Conservation (phyloP, 2,113 vertebrate genomes). For the Stigmatopora argus region DNA sequence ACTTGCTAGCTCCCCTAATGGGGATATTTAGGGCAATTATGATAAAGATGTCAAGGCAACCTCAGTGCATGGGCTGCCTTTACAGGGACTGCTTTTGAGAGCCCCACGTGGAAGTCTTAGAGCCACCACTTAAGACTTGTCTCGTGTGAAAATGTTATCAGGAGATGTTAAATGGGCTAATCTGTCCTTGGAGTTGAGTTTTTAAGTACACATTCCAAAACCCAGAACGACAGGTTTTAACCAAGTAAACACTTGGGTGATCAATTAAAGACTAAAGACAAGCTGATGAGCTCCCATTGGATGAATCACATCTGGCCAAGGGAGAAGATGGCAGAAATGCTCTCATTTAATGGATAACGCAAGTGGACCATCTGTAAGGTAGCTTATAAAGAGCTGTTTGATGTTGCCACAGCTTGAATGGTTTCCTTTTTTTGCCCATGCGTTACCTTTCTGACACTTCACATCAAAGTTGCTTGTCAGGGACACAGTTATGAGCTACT, state of each 20-base stretch:
- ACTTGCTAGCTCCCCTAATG: slow-evolving; percentile 65
- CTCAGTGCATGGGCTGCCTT: slow-evolving; percentile 55
- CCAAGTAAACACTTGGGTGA: slow-evolving; percentile 56
- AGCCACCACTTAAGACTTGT: slow-evolving; percentile 59
- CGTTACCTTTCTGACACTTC: slow-evolving; percentile 41
- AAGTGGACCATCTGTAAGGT: slow-evolving; percentile 71
- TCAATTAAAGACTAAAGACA: slow-evolving; percentile 54
- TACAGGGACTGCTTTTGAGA: slow-evolving; percentile 52
- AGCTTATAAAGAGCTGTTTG: slow-evolving; percentile 75
- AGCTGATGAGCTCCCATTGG: slow-evolving; percentile 44
- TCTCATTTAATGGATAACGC: slow-evolving; percentile 67
- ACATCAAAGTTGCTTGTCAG: slow-evolving; percentile 76
- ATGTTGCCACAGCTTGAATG: slow-evolving; percentile 78
- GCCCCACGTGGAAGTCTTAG: slow-evolving; percentile 56
- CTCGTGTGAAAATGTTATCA: slow-evolving; percentile 54
- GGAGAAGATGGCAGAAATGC: slow-evolving; percentile 40
- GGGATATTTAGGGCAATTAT: slow-evolving; percentile 73
- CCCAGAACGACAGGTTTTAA: slow-evolving; percentile 49
- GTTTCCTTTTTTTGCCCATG: slow-evolving; percentile 69
- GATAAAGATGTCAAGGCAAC: slow-evolving; percentile 70
- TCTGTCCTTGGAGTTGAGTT: slow-evolving; percentile 46
- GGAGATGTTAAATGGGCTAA: slow-evolving; percentile 63
- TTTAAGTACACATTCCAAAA: slow-evolving; percentile 45
- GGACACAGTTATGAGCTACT: slow-evolving; percentile 73
- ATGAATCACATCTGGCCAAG: slow-evolving; percentile 63